A percentile compares a stretch with the other conserved stretches of the same genome.
phyloP scores from a whole-genome alignment of 2,113 vertebrate species.

The Dasyprocta punctata region DNA sequence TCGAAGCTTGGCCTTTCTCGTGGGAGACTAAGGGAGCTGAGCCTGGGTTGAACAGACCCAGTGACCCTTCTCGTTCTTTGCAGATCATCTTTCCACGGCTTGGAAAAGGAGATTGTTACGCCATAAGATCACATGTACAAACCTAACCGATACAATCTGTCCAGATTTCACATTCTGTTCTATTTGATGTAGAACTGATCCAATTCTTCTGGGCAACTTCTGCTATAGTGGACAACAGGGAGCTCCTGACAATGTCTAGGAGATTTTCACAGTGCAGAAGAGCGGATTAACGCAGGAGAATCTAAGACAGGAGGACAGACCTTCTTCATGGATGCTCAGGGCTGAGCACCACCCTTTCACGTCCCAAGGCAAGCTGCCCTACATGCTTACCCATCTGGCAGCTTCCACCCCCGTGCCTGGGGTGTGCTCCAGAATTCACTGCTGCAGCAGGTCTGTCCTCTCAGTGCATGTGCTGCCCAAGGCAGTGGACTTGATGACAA shows the following conservation, averaged over 20 bases:
- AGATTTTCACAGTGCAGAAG: not conserved
- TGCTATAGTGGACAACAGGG: not conserved
- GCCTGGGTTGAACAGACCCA: not conserved
- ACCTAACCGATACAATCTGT: not conserved
- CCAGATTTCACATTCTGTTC: not conserved
- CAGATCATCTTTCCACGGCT: no score
- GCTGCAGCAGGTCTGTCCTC: not conserved
- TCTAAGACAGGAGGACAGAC: fast-evolving
- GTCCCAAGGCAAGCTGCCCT: not conserved
- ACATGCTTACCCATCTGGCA: fast-evolving
- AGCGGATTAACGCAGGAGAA: not conserved
- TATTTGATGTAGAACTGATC: not conserved
- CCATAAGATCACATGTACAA: not conserved
- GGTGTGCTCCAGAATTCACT: not conserved
- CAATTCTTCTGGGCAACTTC: not conserved
- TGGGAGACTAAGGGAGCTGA: no score
- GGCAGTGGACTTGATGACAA: not conserved
- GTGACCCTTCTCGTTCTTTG: fast-evolving
- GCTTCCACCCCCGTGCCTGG: not conserved
- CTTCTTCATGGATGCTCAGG: not conserved
- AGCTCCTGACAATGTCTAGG: not conserved
- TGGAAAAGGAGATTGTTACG: not conserved
- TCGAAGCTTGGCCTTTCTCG: no score
- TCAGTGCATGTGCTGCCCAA: not conserved
- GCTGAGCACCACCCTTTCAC: not conserved